Evolutionary conservation across 2,113 vertebrate genomes (phyloP), one percentile per base, ranked within the genome.

Genomic region (Malurus cyaneus): DNA sequence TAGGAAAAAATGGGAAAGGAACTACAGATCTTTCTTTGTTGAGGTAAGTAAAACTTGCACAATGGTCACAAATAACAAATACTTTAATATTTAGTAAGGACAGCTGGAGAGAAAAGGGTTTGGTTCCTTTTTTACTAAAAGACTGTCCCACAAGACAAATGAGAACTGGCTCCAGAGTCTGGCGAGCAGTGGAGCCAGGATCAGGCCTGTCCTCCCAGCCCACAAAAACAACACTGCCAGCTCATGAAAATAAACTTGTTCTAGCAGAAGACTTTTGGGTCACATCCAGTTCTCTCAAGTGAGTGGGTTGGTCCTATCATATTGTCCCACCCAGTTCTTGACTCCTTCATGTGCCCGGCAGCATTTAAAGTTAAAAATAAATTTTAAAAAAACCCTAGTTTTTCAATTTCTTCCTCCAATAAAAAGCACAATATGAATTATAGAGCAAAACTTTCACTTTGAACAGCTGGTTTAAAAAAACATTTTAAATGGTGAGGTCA

Each of bases 211-310:
- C 66, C 70, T 85, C 76, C 70, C 81, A 74, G 84, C 70, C 81
- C 85, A 89, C 74, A 69, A 82, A 64, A 89, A 50, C 80, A 93
- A 69, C 77, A 47, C 5, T 79, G 81, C 65, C 61, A 47, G 85
- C 14, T 87, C 74, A 44, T 4, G 31, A 92, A 89, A 79, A 89
- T 65, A 94, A 85, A 76, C 81, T 81, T 49, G 93, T 71, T 70
- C 36, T 28, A 96, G 80, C 53, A 65, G 76, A 88, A n/a, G 84
- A 85, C n/a, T 76, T 81, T 71, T 96, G 92, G 90, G 85, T 82
- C 59, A 44, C 13, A 9, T 85, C 92, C 93, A 92, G 74, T 49
- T 73, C 90, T 82, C 71, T 53, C 46, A 79, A 95, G 66, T 16
- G 50, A 20, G 36, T 36, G 41, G 79, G 79, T 12, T 82, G 62